Base-by-base conservation (phyloP, 2,113 vertebrate genomes). In the Protobothrops mucrosquamatus region DNA sequence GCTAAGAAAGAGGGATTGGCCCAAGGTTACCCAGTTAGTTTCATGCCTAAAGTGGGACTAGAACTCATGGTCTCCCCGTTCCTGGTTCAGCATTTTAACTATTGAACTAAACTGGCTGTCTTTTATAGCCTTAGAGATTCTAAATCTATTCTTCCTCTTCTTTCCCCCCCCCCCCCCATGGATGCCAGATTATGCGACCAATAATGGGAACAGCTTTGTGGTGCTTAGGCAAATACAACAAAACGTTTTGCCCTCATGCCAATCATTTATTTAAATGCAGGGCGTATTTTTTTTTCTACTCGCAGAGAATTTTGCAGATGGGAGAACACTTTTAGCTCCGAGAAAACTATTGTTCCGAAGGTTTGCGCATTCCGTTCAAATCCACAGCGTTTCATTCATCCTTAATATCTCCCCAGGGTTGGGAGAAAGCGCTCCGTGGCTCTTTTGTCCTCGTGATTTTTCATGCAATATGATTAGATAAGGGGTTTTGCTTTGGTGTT, bases 371-470 rank as follows among this genome's bases (percentile, higher is more conserved):
- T 94, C 51, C 56, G 95, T 96, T 96, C 95, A 94, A 94, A 96
- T 93, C 96, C 96, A 93, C 95, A 52, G 23, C 92, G 59, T 95
- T 97, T 95, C 95, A 96, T 95, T 94, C 88, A 92, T 90, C 91
- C 94, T 74, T 97, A 95, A 96, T 95, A 94, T 96, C 95, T 96
- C 90, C 95, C 96, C 94, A 92, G 87, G 24, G 95, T 92, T 94
- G 93, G 87, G 89, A 87, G 93, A 91, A 94, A 94, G 94, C 92
- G 6, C 91, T 96, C 91, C 95, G 88, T 87, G 81, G 94, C 94
- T 93, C 93, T 95, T 97, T 97, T 97, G 97, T 97, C 96, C 96
- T 52, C 87, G 94, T 95, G 90, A 61, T 96, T 95, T 96, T 94
- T 96, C 95, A 92, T 69, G 92, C 94, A 91, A 87, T 1, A 0